phyloP scores from a whole-genome alignment of 2,113 vertebrate species.

The Phainopepla nitens region DNA sequence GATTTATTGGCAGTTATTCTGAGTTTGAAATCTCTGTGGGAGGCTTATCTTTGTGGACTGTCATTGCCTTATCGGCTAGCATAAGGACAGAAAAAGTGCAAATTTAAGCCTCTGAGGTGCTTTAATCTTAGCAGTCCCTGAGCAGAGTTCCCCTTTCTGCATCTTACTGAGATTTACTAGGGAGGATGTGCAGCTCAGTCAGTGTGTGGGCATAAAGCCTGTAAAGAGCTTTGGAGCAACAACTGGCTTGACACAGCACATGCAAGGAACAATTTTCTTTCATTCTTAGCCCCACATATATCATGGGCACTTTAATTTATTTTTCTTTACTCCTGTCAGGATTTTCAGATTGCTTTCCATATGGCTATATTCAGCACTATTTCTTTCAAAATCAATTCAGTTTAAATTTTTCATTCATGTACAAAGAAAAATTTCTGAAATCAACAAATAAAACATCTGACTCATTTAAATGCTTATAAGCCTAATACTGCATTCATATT shows the following conservation, averaged over 20 bases:
- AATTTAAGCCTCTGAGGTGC: conserved; percentile 17
- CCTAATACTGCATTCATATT: not conserved
- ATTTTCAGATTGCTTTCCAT: conserved; percentile 30
- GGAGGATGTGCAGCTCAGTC: conserved; percentile 3
- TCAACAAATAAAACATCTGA: not conserved
- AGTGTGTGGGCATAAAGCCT: conserved; percentile 44
- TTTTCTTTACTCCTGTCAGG: not conserved
- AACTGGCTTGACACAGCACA: conserved; percentile 10
- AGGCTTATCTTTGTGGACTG: not conserved
- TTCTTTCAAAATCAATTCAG: not conserved
- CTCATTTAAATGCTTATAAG: conserved; percentile 15
- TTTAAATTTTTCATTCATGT: conserved; percentile 9
- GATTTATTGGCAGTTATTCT: not conserved
- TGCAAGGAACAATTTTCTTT: conserved; percentile 20
- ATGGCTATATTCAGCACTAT: not conserved
- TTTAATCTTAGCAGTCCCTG: not conserved
- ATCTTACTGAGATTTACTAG: not conserved
- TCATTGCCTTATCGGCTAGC: not conserved
- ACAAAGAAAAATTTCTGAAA: not conserved
- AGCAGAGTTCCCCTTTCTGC: conserved; percentile 10
- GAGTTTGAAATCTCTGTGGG: not conserved
- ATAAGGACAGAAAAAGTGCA: not conserved
- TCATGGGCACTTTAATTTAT: not conserved
- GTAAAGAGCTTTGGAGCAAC: conserved; percentile 48
- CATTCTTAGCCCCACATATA: not conserved